Percentiles rank a stretch among this genome's conserved stretches.
These are phyloP conservation scores for Rosalia funebris DNA, from an alignment of 2,888 invertebrate genomes.

Conservation along the genomic window DNA sequence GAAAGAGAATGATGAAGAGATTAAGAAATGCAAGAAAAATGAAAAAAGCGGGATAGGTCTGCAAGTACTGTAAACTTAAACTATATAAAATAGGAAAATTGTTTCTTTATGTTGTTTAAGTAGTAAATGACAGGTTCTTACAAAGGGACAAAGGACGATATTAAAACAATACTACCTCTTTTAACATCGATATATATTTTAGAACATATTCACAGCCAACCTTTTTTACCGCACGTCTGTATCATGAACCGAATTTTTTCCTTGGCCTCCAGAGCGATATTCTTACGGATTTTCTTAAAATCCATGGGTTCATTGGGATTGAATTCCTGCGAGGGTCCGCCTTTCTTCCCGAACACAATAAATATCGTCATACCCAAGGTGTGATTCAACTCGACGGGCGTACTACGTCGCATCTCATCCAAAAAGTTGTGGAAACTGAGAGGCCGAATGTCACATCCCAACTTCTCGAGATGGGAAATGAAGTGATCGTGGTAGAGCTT, in stretches of 20 bases:
- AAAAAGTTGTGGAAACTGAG: slow-evolving; percentile 19
- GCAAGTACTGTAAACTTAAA: no score
- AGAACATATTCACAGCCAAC: no score
- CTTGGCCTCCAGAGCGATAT: background rate
- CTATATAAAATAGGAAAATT: no score
- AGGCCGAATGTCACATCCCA: slow-evolving; percentile 8
- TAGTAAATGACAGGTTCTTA: no score
- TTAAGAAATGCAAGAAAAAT: no score
- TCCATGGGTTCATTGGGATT: background rate
- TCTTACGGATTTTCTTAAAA: background rate
- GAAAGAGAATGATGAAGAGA: no score
- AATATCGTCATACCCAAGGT: background rate
- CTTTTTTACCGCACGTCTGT: background rate
- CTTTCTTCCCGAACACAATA: slow-evolving; percentile 6
- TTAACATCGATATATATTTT: no score
- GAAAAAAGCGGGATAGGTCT: no score
- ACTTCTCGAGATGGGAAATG: slow-evolving; percentile 8
- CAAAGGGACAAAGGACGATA: no score
- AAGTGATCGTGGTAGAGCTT: slow-evolving; percentile 18
- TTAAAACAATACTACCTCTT: no score
- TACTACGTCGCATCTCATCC: slow-evolving; percentile 15
- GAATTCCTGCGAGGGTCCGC: background rate
- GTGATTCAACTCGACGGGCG: background rate
- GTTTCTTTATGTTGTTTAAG: no score
- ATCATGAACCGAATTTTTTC: slow-evolving; percentile 13